Base-by-base conservation (phyloP, 1,140 invertebrate species). In the Zaprionus taronus region DNA sequence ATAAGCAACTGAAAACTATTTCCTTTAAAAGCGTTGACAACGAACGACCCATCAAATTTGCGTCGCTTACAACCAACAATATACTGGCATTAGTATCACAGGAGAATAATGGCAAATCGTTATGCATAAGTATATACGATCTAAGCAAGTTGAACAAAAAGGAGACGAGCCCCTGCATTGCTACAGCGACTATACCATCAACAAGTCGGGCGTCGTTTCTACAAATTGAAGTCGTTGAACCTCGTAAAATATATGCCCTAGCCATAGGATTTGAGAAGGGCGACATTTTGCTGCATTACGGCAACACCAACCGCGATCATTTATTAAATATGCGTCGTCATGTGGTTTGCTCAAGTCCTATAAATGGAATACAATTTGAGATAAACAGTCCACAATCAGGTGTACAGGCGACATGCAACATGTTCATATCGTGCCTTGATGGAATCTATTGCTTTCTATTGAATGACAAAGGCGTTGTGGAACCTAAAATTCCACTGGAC, bases 181-280 rank as follows among this genome's bases (percentile, higher is more conserved):
- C 75, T 1, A 55, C 51, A 2, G 51, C 56, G 26, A 65, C 15
- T 36, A 17, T 79, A 5, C 26, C 69, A 24, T 12, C 55, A n/a
- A 55, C 38, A 44, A 80, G 81, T 72, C 36, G 22, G 7, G 66
- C 62, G 1, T 61, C 71, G 15, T 74, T 60, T 28, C 31, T 89
- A 1, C 56, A 72, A 57, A 53, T 47, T 24, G 68, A 56, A 14
- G 9, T 55, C 22, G 12, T 76, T 3, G 78, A 72, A 24, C 5
- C 41, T 14, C 72, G 79, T 11, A 84, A 77, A 53, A 11, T 63
- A 14, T 64, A 84, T 41, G 67, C 60, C 4, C 17, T 89, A 9
- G 70, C 53, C 7, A 60, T 89, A n/a, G 84, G 84, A 1, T 75
- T 89, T 1, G 81, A 79, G 24, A 85, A 74, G 20, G 85, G 85